Evolutionary conservation across 1,140 invertebrate species (phyloP).

Genomic region (Parapsyche elsis): DNA sequence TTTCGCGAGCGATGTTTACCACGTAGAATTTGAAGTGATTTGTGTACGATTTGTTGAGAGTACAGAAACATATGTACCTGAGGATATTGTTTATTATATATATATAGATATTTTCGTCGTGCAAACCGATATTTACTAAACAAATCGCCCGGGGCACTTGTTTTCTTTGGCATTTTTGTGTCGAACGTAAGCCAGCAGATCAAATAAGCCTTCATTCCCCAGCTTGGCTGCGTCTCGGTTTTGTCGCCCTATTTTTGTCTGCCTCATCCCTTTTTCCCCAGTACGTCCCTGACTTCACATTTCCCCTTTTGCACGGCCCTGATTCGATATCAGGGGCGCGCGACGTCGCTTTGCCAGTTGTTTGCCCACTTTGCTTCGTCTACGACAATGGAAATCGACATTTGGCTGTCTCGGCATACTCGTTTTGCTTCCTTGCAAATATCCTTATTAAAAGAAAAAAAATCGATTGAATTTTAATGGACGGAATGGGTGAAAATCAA

Average conservation of each 20-base stretch:
- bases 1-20: too few relatives aligned
- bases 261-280: background rate
- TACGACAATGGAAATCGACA: slow-evolving; percentile 16
- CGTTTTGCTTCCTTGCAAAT: background rate
- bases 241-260: background rate
- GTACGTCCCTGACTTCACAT: background rate
- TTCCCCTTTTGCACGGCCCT: background rate
- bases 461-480: too few relatives aligned
- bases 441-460: background rate
- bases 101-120: background rate
- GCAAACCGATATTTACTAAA: background rate
- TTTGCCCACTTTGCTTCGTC: slow-evolving; percentile 17
- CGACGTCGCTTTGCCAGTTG: slow-evolving; percentile 28
- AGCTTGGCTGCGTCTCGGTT: background rate
- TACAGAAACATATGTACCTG: too few relatives aligned
- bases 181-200: slow-evolving; percentile 4
- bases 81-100: too few relatives aligned
- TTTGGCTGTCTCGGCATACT: background rate
- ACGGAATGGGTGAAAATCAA: too few relatives aligned
- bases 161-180: slow-evolving; percentile 25
- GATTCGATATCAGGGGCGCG: slow-evolving; percentile 28
- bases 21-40: too few relatives aligned
- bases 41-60: too few relatives aligned
- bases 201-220: slow-evolving; percentile 2
- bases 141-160: background rate